Base-by-base conservation (phyloP, 2,797 vertebrate species). In the Pseudotriccus pelzelni region DNA sequence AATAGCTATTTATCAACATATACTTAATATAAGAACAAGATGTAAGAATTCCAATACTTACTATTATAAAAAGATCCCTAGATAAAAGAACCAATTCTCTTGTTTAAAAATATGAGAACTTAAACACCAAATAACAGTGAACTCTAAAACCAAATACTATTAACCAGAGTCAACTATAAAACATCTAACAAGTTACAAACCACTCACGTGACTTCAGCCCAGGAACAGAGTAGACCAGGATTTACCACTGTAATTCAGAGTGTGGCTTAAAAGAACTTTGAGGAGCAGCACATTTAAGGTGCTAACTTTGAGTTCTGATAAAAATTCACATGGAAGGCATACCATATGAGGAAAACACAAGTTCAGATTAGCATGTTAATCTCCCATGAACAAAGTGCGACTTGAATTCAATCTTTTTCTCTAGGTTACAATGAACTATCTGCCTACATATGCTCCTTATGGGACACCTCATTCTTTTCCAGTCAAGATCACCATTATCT, bases 391-490 rank as follows among this genome's bases (percentile, higher is more conserved):
- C 12, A 27, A 66, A 69, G 18, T 19, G 36, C 52, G 22, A 74
- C 14, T 30, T 82, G 46, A 82, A 78, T 44, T 60, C 27, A 37
- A 18, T 22, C 17, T 34, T 78, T 8, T 82, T 62, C 9, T 34
- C 43, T 43, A 25, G 5, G 15, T 43, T 74, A 59, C 17, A 69
- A 20, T 30, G n/a, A 56, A 41, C 25, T 13, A 43, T 21, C 43
- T 78, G 43, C 55, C 41, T 46, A 41, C 3, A 34, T 32, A 11
- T 37, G 30, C 11, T 55, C n/a, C 8, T 97, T 91, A 93, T 68
- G 93, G 93, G 87, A 97, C 86, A 97, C n/a, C 79, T 90, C 69
- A 96, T 95, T 96, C 95, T 96, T 96, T 97, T 95, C 92, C 91
- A 97, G 94, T 92, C 90, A 87, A 93, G 85, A 97, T 89, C 91